These are phyloP conservation scores for Caradrina kadenii DNA, from an alignment of 2,888 invertebrate genomes.

Conservation along the genomic window DNA sequence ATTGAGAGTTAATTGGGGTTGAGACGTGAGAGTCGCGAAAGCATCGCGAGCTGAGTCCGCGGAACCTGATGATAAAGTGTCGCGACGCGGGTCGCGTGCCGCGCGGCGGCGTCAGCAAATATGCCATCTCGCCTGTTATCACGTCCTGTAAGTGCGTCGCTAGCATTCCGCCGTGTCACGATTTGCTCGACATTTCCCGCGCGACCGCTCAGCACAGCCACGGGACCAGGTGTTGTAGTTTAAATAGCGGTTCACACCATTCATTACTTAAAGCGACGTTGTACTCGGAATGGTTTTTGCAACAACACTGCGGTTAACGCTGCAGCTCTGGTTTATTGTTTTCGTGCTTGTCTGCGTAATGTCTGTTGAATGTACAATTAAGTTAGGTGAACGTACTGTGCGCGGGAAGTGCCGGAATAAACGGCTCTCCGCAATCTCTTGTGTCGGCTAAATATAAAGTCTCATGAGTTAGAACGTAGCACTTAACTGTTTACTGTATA, in stretches of 20 bases:
- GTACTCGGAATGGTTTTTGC: conserved; percentile 68
- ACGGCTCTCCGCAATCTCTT: conserved; percentile 35
- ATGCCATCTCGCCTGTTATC: conserved; percentile 69
- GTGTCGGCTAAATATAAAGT: conserved; percentile 24
- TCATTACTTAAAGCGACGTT: conserved; percentile 73
- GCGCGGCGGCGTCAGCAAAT: conserved; percentile 71
- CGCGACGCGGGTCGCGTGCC: conserved; percentile 56
- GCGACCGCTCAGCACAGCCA: conserved; percentile 35
- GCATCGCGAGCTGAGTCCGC: conserved; percentile 71
- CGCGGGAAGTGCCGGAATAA: conserved; percentile 37
- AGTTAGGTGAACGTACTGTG: conserved; percentile 54
- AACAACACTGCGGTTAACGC: conserved; percentile 59
- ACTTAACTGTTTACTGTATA: conserved; percentile 13
- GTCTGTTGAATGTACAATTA: conserved; percentile 57
- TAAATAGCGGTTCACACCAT: conserved; percentile 68
- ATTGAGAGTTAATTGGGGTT: conserved; percentile 72
- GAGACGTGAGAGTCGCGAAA: conserved; percentile 61
- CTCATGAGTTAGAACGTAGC: conserved; percentile 23
- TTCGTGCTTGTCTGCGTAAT: conserved; percentile 61
- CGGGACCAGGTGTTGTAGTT: conserved; percentile 62
- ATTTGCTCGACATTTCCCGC: conserved; percentile 50
- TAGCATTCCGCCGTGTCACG: conserved; percentile 64
- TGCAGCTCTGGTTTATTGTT: conserved; percentile 66
- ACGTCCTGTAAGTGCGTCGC: conserved; percentile 62
- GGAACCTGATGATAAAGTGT: conserved; percentile 71